These are phyloP conservation scores for Calephelis nemesis DNA, from an alignment of 1,140 invertebrate genomes.

Conservation along the genomic window DNA sequence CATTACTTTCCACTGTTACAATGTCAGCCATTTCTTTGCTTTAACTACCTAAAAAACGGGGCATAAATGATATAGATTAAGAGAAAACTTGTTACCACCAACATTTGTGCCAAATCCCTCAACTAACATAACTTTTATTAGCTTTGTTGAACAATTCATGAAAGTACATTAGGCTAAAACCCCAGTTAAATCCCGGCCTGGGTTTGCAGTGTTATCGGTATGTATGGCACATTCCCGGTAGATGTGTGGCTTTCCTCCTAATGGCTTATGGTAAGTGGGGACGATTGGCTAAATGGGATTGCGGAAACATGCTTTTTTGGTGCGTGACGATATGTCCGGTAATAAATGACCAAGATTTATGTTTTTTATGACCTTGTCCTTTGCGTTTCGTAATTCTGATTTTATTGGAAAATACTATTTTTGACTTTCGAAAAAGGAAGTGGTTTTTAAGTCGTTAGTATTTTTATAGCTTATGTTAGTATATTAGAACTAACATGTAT, in stretches of 20 bases:
- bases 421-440: too few relatives aligned
- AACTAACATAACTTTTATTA: slow-evolving; percentile 1
- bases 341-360: too few relatives aligned
- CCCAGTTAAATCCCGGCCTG: not conserved
- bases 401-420: too few relatives aligned
- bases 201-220: not conserved
- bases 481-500: too few relatives aligned
- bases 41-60: too few relatives aligned
- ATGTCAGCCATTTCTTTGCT: too few relatives aligned
- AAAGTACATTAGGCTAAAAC: slow-evolving; percentile 10
- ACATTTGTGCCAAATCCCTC: not conserved
- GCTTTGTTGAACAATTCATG: slow-evolving; percentile 8
- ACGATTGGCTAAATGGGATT: not conserved
- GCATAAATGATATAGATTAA: not conserved
- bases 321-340: too few relatives aligned
- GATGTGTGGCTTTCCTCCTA: slow-evolving; percentile 10
- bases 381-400: too few relatives aligned
- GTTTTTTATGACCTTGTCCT: too few relatives aligned
- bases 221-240: not conserved
- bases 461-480: too few relatives aligned
- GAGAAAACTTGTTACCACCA: not conserved
- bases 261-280: slow-evolving; percentile 5
- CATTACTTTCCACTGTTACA: too few relatives aligned
- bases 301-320: not conserved
- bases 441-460: too few relatives aligned